A percentile compares a stretch with the other conserved stretches of the same genome.
Conservation (phyloP, 2,888 invertebrate species). For the Hypercompe scribonia region DNA sequence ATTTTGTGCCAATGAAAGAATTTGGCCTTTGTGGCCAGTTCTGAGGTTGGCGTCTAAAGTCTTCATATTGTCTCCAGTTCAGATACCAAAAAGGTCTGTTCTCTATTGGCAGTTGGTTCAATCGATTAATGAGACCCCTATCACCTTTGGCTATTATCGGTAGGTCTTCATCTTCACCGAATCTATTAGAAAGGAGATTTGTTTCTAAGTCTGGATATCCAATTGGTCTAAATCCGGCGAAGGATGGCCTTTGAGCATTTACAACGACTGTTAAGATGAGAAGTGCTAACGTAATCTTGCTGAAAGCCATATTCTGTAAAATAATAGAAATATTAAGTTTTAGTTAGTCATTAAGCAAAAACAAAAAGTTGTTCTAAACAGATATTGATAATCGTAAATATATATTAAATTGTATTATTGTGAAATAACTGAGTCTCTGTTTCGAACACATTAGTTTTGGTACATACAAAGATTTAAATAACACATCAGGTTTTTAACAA, state of each 20-base stretch:
- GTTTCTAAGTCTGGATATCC: constrained; percentile 87
- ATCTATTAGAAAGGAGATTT: constrained; percentile 76
- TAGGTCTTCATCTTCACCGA: constrained; percentile 78
- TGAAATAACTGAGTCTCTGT: too few relatives aligned
- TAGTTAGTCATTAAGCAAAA: too few relatives aligned
- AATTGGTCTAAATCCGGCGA: constrained; percentile 86
- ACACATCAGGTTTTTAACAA: not conserved
- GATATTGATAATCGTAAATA: too few relatives aligned
- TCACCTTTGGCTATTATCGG: constrained; percentile 85
- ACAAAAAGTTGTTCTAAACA: not conserved
- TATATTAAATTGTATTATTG: not conserved
- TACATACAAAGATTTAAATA: not conserved
- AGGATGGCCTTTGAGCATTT: constrained; percentile 88
- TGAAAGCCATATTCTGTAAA: constrained; percentile 63
- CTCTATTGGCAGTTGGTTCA: constrained; percentile 34
- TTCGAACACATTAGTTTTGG: not conserved
- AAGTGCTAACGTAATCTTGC: constrained; percentile 60
- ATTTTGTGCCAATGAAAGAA: constrained; percentile 51
- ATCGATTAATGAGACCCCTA: constrained; percentile 37
- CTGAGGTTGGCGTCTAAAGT: constrained; percentile 67
- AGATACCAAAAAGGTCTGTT: constrained; percentile 45
- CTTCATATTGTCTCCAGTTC: constrained; percentile 67
- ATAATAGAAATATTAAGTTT: constrained; percentile 26
- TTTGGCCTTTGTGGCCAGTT: constrained; percentile 68
- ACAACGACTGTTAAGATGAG: constrained; percentile 59